Percentiles rank a stretch among this genome's conserved stretches.
phyloP scores from a whole-genome alignment of 1,140 invertebrate genomes.

The Galleria mellonella region DNA sequence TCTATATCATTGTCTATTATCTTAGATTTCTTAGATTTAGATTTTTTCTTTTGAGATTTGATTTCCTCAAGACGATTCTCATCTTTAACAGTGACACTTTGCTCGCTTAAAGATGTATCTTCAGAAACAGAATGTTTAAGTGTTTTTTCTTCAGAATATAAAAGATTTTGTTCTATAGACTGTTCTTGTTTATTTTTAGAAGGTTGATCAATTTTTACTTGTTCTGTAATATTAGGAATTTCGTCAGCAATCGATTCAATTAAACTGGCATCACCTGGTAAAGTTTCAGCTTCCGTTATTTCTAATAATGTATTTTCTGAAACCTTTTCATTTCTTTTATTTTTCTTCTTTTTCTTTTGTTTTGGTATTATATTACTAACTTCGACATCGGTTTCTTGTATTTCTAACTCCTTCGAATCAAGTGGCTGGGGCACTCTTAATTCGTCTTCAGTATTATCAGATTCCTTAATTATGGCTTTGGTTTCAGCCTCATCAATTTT shows the following conservation, averaged over 20 bases:
- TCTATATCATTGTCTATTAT: conserved; percentile 76
- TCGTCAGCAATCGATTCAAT: conserved; percentile 9
- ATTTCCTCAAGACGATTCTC: conserved; percentile 10
- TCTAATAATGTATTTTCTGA: conserved; percentile 10
- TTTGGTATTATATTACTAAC: conserved; percentile 4
- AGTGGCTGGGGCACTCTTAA: background rate
- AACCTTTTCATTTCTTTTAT: conserved; percentile 22
- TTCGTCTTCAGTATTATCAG: too few species aligned
- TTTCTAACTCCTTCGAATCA: background rate
- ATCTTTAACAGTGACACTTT: conserved; percentile 13
- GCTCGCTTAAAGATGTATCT: background rate
- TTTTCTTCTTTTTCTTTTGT: conserved; percentile 28
- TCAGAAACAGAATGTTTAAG: background rate
- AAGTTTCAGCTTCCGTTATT: conserved; percentile 2
- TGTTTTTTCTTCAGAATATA: background rate
- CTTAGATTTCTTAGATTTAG: conserved; percentile 44
- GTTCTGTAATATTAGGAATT: conserved; percentile 11
- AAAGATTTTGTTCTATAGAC: background rate
- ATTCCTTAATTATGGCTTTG: too few species aligned
- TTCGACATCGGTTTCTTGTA: conserved; percentile 2
- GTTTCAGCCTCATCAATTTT: too few species aligned
- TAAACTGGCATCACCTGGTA: too few species aligned
- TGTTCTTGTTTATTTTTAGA: too few species aligned
- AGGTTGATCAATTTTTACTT: conserved; percentile 13
- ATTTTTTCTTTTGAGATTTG: conserved; percentile 69